A percentile compares a stretch with the other conserved stretches of the same genome.
Evolutionary conservation across 1,140 invertebrate genomes (phyloP).

Genomic region (Venturia canescens): DNA sequence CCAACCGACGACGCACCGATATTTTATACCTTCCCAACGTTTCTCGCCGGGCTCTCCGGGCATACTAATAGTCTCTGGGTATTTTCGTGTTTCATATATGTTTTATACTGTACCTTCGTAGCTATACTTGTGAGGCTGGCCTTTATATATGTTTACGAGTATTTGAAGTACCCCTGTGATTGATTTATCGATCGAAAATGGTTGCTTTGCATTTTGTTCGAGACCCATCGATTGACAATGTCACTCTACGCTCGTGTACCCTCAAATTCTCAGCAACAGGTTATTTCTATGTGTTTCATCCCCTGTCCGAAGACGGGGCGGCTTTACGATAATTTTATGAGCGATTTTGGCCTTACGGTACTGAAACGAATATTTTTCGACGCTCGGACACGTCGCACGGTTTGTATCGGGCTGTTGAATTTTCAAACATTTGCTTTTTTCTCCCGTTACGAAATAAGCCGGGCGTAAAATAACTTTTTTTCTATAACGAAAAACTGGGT

Average conservation of each 20-base stretch:
- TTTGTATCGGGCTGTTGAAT: too few species aligned
- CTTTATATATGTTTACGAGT: constrained; percentile 1
- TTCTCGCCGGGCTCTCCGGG: neutral
- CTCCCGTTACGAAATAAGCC: neutral
- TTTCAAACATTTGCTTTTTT: neutral
- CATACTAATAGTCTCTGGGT: neutral
- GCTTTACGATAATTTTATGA: too few species aligned
- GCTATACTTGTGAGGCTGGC: neutral
- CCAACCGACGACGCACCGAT: neutral
- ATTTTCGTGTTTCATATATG: neutral
- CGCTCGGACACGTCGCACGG: too few species aligned
- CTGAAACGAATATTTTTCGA: too few species aligned
- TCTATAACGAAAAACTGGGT: too few species aligned
- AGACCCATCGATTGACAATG: constrained; percentile 11
- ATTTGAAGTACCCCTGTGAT: neutral
- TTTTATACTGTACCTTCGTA: neutral
- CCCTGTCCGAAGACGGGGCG: neutral
- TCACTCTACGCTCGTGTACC: neutral
- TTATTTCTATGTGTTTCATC: constrained; percentile 8
- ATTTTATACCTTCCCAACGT: constrained; percentile 1
- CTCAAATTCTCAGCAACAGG: constrained; percentile 30
- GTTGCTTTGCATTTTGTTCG: neutral
- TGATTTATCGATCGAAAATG: neutral
- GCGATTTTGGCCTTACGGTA: too few species aligned
- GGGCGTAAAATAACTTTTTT: too few species aligned